Percentiles rank a stretch among this genome's conserved stretches.
phyloP scores from a whole-genome alignment of 1,140 invertebrate species.

The Panonychus citri region DNA sequence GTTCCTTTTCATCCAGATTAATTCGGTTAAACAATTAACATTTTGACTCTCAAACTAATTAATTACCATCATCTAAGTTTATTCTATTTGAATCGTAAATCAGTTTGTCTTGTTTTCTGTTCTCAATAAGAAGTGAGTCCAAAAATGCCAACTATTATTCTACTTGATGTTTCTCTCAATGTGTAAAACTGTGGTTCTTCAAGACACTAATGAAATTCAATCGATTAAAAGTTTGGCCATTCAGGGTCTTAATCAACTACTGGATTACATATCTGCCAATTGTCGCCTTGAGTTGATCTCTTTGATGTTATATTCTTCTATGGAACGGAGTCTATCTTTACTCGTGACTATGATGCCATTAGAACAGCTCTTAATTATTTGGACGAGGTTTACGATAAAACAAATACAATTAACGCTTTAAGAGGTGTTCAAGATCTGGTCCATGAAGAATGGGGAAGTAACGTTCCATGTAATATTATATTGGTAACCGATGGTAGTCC shows the following conservation, averaged over 20 bases:
- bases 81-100: too few relatives aligned
- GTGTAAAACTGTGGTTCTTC: conserved; percentile 32
- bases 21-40: too few relatives aligned
- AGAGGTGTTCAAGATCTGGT: conserved; percentile 47
- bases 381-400: conserved; percentile 51
- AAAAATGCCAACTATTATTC: conserved; percentile 53
- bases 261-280: conserved; percentile 55
- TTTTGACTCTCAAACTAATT: too few relatives aligned
- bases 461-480: conserved; percentile 38
- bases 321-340: conserved; percentile 58
- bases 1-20: too few relatives aligned
- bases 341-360: conserved; percentile 54
- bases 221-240: conserved; percentile 44
- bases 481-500: conserved; percentile 36
- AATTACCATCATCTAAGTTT: too few relatives aligned
- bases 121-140: background rate
- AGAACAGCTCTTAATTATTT: conserved; percentile 38
- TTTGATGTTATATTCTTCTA: conserved; percentile 55
- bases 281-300: conserved; percentile 73
- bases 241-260: conserved; percentile 53
- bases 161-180: conserved; percentile 54
- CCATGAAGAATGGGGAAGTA: conserved; percentile 57
- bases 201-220: conserved; percentile 28
- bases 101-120: too few relatives aligned
- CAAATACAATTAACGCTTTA: conserved; percentile 49